A percentile compares a stretch with the other conserved stretches of the same genome.
These are phyloP conservation scores for Clamator glandarius DNA, from an alignment of 2,797 vertebrate genomes.

Conservation along the genomic window DNA sequence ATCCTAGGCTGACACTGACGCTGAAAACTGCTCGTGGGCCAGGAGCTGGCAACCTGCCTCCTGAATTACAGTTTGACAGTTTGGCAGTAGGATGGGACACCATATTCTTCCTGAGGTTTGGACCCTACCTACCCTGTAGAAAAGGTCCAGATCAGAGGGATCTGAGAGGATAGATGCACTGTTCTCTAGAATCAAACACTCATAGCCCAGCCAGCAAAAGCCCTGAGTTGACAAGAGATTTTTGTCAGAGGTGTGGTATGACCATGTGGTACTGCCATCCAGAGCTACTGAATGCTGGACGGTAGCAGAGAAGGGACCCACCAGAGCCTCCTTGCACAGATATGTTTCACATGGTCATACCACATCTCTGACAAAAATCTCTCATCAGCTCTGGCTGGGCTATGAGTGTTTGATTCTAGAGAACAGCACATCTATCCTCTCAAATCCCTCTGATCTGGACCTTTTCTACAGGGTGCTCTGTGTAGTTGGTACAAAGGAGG, in stretches of 20 bases:
- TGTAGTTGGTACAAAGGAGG: background rate
- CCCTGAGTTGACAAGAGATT: background rate
- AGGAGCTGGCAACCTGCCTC: background rate
- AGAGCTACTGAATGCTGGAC: background rate
- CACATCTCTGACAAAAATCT: background rate
- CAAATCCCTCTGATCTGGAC: background rate
- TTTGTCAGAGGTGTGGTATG: too few relatives aligned
- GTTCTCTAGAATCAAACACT: background rate
- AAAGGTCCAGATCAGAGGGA: background rate
- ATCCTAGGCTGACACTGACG: background rate
- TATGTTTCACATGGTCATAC: accelerated
- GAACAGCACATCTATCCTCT: background rate
- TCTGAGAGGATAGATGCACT: background rate
- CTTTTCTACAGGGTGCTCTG: background rate
- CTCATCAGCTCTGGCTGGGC: background rate
- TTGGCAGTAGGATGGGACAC: background rate
- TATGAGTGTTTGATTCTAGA: background rate
- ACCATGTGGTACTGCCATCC: too few relatives aligned
- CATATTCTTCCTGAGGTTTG: background rate
- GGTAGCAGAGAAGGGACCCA: background rate
- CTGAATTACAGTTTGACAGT: background rate
- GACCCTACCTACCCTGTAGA: accelerated
- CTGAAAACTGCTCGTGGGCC: background rate
- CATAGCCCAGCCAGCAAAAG: background rate
- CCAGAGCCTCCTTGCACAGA: background rate